These are phyloP conservation scores for Phlogophora meticulosa DNA, from an alignment of 2,888 invertebrate genomes.

Conservation along the genomic window DNA sequence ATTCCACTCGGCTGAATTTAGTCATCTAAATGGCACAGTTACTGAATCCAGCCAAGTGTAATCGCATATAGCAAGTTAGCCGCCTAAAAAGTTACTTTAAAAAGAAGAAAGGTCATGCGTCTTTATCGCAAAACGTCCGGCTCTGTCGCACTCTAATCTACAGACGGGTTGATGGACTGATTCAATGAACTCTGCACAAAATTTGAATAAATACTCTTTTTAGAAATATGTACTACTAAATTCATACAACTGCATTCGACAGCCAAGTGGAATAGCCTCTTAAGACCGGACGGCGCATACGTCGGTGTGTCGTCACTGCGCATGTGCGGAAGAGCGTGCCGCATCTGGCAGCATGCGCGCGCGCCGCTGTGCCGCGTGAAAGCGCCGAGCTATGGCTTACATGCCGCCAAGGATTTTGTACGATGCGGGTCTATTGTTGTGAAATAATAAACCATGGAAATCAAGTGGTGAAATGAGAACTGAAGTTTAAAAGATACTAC, in stretches of 20 bases:
- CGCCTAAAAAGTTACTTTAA: neutral
- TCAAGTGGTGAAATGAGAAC: conserved; percentile 15
- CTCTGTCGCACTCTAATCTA: neutral
- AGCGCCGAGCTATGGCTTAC: conserved; percentile 45
- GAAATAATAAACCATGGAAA: neutral
- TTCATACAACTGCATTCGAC: neutral
- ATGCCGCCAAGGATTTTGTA: conserved; percentile 39
- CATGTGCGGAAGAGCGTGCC: conserved; percentile 72
- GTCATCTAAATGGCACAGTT: neutral
- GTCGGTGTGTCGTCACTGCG: conserved; percentile 37
- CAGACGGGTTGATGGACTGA: neutral
- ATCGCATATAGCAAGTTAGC: neutral
- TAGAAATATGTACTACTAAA: neutral
- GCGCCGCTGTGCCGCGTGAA: conserved; percentile 41
- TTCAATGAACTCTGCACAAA: neutral
- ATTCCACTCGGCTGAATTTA: conserved; percentile 1
- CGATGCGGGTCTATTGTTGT: conserved; percentile 44
- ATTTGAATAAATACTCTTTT: neutral
- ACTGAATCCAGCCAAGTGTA: neutral
- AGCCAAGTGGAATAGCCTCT: neutral
- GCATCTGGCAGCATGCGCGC: conserved; percentile 75
- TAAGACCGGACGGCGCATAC: conserved; percentile 20
- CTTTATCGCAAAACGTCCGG: too few relatives aligned
- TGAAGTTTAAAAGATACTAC: conserved; percentile 1
- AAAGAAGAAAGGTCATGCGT: neutral